Base-by-base conservation (phyloP, 2,797 vertebrate genomes). In the Centroberyx gerrardi region DNA sequence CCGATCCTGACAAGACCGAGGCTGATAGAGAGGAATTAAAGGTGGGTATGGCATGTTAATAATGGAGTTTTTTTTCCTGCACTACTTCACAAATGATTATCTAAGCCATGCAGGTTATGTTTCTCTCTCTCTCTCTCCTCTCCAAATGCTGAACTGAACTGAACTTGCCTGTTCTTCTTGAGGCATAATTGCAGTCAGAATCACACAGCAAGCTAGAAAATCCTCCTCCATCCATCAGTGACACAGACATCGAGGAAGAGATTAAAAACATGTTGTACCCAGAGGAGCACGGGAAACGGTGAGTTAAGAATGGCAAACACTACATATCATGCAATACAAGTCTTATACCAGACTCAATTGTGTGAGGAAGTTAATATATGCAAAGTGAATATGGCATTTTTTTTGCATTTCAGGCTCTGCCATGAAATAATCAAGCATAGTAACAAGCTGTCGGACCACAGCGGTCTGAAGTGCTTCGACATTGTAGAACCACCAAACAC, bases 351-450 rank as follows among this genome's bases (percentile, higher is more conserved):
- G 48, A 67, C 44, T 69, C 28, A 56, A 6, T 28, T 67, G 62
- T 40, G 56, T 40, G 46, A 71, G 38, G 38, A 62, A 66, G 80
- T 78, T 72, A 63, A 71, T 65, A 82, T 82, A 12, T 36, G 67
- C 68, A 69, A 54, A 72, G 27, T 33, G 33, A 65, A 6, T 60
- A 44, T 76, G 48, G 62, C 62, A 48, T 83, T 40, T 85, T 40
- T 85, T 85, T 77, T 93, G 75, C 52, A 80, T 94, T 84, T 48
- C 42, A 94, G 90, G 58, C 72, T 85, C 68, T 84, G 82, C 8
- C 81, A 90, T 72, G 88, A 93, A 77, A 81, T 76, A 73, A 90
- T 18, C 48, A 87, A 80, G 88, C 81, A 88, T 65, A 84, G 79
- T 72, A 87, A 80, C 74, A 94, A 88, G 54, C 22, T 74, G 62